Evolutionary conservation across 2,113 vertebrate genomes (phyloP), one percentile per base, ranked within the genome.

Genomic region (Nothocercus nigrocapillus): DNA sequence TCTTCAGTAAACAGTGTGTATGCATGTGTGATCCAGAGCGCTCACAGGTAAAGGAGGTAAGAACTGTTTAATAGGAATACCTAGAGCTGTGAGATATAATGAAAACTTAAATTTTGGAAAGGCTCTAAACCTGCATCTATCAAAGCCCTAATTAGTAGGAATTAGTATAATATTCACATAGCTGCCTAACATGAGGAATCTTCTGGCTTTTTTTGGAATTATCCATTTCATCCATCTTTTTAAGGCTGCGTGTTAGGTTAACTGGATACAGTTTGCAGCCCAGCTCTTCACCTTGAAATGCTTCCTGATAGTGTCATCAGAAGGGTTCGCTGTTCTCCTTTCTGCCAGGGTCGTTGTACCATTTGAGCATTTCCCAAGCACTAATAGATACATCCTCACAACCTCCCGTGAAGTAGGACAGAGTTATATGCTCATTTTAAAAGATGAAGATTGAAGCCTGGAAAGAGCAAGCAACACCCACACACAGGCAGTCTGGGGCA

Each of bases 311-410:
- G 45, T 1, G 5, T 7, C 64, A 62, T 34, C 17, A 5, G 21
- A 40, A 14, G 28, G 10, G 16, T 38, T 51, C 2, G 16, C 24
- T 21, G 12, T 45, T 67, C 36, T 15, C 34, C 51, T 51, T 42
- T 13, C 53, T 18, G 59, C 11, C 2, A 3, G 21, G 38, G 25
- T 13, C 1, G 0, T 16, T 0, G 1, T 2, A 36, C 36, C 10
- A 0, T 68, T 38, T 3, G 8, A 19, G 40, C 74, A 13, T 12
- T 21, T 64, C 7, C 7, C 21, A 12, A 83, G 75, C 7, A 2
- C 36, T n/a, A 6, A 28, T 4, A 68, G 78, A n/a, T 72, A 1
- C 0, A 1, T 80, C 78, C 59, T 62, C 54, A 2, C 0, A 7
- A 25, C 68, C 34, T 67, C 62, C 64, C 0, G 0, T 42, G 72